These are phyloP conservation scores for Drosophila elegans DNA, from an alignment of 1,140 invertebrate species.

Conservation along the genomic window DNA sequence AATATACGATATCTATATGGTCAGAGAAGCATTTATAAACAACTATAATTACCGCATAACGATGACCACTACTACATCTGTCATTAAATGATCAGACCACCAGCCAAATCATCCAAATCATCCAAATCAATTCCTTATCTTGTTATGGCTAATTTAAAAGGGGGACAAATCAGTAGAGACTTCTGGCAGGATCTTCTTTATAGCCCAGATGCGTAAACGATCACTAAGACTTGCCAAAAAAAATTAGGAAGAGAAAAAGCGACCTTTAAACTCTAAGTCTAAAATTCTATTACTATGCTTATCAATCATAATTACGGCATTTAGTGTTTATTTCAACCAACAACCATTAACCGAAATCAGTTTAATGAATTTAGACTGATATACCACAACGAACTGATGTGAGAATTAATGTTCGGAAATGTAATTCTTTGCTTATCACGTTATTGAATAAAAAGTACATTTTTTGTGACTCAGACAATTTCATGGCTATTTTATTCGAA, in stretches of 20 bases:
- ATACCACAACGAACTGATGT: neutral
- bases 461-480: slow-evolving; percentile 28
- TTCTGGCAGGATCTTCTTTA: neutral
- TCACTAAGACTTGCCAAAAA: neutral
- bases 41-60: slow-evolving; percentile 27
- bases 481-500: neutral
- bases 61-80: slow-evolving; percentile 30
- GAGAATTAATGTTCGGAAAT: slow-evolving; percentile 5
- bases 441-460: slow-evolving; percentile 13
- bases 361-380: slow-evolving; percentile 29
- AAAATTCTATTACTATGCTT: neutral
- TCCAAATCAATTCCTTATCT: neutral
- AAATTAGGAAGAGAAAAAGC: neutral
- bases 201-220: neutral
- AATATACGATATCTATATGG: slow-evolving; percentile 34
- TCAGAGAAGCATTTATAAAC: slow-evolving; percentile 1
- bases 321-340: neutral
- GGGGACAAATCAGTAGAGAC: neutral
- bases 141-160: neutral
- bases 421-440: slow-evolving; percentile 23
- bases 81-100: neutral
- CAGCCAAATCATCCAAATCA: neutral
- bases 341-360: slow-evolving; percentile 14
- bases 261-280: neutral
- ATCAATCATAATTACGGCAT: neutral